Evolutionary conservation across 1,140 invertebrate genomes (phyloP).

Genomic region (Danaus melanippus): DNA sequence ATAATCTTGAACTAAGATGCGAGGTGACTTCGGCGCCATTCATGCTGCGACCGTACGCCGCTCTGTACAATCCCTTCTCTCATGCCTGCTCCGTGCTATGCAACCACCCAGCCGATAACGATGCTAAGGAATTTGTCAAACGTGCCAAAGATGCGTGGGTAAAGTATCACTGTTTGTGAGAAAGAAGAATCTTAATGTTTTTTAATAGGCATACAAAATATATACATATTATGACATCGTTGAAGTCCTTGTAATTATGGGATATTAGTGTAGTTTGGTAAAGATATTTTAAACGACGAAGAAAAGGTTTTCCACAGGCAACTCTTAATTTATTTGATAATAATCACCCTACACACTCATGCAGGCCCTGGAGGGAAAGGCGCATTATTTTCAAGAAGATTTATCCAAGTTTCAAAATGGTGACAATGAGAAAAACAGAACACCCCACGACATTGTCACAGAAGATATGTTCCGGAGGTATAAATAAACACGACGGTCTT

Average conservation of each 20-base stretch:
- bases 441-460: constrained; percentile 68
- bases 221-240: too few relatives aligned
- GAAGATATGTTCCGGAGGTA: constrained; percentile 73
- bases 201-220: too few relatives aligned
- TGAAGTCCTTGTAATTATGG: too few relatives aligned
- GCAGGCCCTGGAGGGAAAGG: constrained; percentile 45
- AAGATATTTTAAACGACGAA: too few relatives aligned
- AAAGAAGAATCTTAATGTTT: too few relatives aligned
- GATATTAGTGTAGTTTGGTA: too few relatives aligned
- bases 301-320: too few relatives aligned
- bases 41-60: constrained; percentile 81
- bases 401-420: constrained; percentile 48
- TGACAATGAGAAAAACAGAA: constrained; percentile 50
- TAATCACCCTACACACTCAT: neutral
- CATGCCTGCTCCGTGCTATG: constrained; percentile 84
- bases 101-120: constrained; percentile 84
- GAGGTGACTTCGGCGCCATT: constrained; percentile 75
- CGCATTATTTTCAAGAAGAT: constrained; percentile 45
- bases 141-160: constrained; percentile 81
- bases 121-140: constrained; percentile 80
- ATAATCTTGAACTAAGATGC: constrained; percentile 48
- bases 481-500: neutral
- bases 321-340: too few relatives aligned
- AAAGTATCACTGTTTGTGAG: constrained; percentile 25
- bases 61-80: constrained; percentile 84